Conservation (phyloP, 1,140 invertebrate genomes). For the Danaus plexippus region DNA sequence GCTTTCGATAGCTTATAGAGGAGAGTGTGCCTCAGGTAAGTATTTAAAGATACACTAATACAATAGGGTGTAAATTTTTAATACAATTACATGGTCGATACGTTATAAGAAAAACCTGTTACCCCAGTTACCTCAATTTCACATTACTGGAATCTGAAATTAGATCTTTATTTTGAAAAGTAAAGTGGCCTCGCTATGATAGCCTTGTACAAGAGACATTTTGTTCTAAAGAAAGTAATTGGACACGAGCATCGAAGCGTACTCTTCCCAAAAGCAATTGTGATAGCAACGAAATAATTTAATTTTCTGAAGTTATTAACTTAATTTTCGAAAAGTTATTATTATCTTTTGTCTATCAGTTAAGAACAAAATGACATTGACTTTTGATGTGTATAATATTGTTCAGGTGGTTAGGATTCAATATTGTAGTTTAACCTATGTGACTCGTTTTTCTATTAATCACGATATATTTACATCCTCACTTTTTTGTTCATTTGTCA, state of each 20-base stretch:
- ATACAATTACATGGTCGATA: not conserved
- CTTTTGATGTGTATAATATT: too few species aligned
- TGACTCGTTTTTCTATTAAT: too few species aligned
- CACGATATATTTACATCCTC: too few species aligned
- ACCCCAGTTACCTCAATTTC: constrained; percentile 28
- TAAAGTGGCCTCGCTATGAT: constrained; percentile 34
- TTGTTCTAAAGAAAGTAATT: constrained; percentile 53
- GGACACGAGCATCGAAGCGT: constrained; percentile 42
- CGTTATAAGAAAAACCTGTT: constrained; percentile 18
- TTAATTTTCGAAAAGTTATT: constrained; percentile 34
- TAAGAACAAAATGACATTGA: not conserved
- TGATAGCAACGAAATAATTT: constrained; percentile 47
- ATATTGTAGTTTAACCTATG: too few species aligned
- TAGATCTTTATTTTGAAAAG: constrained; percentile 40
- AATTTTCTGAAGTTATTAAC: constrained; percentile 38
- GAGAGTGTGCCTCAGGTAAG: constrained; percentile 84
- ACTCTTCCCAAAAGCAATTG: constrained; percentile 39
- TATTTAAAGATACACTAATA: constrained; percentile 1
- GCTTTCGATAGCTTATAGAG: constrained; percentile 83
- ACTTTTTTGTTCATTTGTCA: not conserved
- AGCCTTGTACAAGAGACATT: constrained; percentile 38
- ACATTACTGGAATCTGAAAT: constrained; percentile 16
- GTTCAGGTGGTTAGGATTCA: too few species aligned
- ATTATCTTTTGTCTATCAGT: constrained; percentile 25
- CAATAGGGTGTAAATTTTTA: not conserved